phyloP scores from a whole-genome alignment of 2,797 vertebrate genomes.

The Todus mexicanus region DNA sequence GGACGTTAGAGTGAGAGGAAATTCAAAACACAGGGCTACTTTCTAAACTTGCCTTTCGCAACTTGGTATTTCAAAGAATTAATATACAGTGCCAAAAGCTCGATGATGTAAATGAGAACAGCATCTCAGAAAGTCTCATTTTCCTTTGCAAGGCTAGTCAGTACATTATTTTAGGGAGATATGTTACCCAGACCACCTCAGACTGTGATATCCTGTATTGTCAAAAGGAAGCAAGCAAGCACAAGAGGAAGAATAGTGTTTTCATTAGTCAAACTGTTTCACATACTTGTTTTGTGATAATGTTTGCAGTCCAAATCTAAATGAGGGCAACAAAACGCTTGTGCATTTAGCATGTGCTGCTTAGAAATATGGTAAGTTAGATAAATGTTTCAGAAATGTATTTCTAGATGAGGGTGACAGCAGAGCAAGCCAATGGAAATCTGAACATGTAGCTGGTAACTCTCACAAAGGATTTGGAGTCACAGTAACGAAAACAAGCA shows the following conservation, averaged over 20 bases:
- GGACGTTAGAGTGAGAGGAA: neutral
- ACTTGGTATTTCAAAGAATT: neutral
- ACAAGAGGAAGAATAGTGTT: neutral
- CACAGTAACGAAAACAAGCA: neutral
- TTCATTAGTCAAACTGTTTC: neutral
- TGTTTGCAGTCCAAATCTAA: neutral
- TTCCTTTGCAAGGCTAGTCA: neutral
- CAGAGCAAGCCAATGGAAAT: neutral
- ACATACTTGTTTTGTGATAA: neutral
- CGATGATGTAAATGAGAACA: neutral
- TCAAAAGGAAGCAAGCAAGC: neutral
- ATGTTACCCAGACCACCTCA: neutral
- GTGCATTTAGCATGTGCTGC: neutral
- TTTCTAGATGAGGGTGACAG: neutral
- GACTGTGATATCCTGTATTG: neutral
- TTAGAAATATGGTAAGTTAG: neutral
- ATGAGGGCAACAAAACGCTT: neutral
- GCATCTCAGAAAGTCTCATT: neutral
- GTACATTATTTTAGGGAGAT: neutral
- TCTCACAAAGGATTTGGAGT: neutral
- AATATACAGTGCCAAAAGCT: neutral
- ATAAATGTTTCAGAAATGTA: neutral
- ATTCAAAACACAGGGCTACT: neutral
- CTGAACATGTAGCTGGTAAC: neutral
- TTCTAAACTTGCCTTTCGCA: neutral